Conservation (phyloP, 2,888 invertebrate genomes). For the Pachliopta kotzebuea region DNA sequence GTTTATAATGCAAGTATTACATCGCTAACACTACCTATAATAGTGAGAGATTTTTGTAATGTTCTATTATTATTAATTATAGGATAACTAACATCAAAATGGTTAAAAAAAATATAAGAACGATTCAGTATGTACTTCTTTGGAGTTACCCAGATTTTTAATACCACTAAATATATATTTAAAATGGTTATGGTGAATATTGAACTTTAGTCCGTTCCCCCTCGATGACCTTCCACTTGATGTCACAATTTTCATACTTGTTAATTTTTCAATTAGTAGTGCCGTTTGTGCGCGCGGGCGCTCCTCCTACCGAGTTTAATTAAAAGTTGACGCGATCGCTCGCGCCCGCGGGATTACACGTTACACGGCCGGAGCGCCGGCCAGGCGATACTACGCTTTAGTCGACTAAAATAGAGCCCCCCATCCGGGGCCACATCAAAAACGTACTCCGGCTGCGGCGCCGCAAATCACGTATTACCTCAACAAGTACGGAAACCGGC, state of each 20-base stretch:
- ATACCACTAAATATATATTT: too few relatives aligned
- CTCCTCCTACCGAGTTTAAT: constrained; percentile 50
- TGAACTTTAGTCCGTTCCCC: too few relatives aligned
- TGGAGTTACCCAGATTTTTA: too few relatives aligned
- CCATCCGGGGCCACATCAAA: constrained; percentile 37
- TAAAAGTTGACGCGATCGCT: constrained; percentile 55
- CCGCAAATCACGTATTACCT: constrained; percentile 74
- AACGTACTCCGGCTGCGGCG: constrained; percentile 53
- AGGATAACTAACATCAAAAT: too few relatives aligned
- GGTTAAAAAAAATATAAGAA: too few relatives aligned
- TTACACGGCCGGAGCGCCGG: constrained; percentile 22
- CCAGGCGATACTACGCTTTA: constrained; percentile 36
- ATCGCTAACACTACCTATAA: too few relatives aligned
- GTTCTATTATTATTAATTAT: too few relatives aligned
- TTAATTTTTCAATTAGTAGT: constrained; percentile 32
- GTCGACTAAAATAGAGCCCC: constrained; percentile 8
- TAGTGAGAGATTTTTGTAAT: too few relatives aligned
- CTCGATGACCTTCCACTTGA: neutral
- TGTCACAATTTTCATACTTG: constrained; percentile 6
- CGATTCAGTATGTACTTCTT: too few relatives aligned
- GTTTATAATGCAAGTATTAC: too few relatives aligned
- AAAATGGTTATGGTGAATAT: too few relatives aligned
- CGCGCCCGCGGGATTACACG: constrained; percentile 35
- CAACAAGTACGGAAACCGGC: constrained; percentile 54
- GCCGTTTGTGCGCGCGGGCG: constrained; percentile 26